Percentiles rank a stretch among this genome's conserved stretches.
These are phyloP conservation scores for Catamblyrhynchus diadema DNA, from an alignment of 2,797 vertebrate species.

Conservation along the genomic window DNA sequence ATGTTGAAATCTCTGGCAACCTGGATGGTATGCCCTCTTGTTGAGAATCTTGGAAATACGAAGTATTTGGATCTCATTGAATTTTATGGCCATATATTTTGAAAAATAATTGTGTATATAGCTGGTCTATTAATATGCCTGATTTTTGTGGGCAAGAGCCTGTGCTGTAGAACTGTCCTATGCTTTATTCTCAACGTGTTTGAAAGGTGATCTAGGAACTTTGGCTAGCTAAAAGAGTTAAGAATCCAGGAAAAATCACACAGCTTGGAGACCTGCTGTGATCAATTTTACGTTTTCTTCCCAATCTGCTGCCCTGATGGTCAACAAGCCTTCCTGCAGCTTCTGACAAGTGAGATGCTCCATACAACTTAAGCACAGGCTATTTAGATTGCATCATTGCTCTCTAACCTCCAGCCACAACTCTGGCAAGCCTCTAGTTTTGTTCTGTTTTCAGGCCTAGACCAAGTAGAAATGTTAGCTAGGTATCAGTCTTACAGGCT, in stretches of 20 bases:
- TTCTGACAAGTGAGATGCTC: background rate
- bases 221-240: background rate
- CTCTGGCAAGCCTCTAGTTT: background rate
- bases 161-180: background rate
- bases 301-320: background rate
- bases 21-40: background rate
- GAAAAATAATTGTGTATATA: background rate
- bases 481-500: background rate
- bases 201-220: background rate
- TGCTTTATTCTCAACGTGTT: rapidly evolving
- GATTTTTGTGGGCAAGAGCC: background rate
- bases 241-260: background rate
- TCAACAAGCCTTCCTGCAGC: background rate
- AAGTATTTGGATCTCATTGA: background rate
- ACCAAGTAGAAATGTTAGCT: background rate
- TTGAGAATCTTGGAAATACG: background rate
- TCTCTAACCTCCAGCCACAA: background rate
- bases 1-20: background rate
- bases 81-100: background rate
- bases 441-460: background rate
- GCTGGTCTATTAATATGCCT: background rate
- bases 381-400: background rate
- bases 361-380: background rate
- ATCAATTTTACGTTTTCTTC: background rate
- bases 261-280: background rate